These are phyloP conservation scores for Crematogaster levior DNA, from an alignment of 2,888 invertebrate species.

Conservation along the genomic window DNA sequence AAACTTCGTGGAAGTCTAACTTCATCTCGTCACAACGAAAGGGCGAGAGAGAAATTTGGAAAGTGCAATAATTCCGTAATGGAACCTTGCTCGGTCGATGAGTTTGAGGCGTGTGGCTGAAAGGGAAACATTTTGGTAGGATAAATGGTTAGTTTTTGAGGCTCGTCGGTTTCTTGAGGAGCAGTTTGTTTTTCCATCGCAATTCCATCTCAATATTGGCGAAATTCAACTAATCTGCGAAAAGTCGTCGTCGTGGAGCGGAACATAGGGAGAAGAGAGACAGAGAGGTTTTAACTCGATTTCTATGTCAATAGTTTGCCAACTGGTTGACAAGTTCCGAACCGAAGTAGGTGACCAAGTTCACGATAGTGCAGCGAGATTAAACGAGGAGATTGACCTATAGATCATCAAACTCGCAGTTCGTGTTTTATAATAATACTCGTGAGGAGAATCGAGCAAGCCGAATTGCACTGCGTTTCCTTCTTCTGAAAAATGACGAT, in stretches of 20 bases:
- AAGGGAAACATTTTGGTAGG: constrained; percentile 39
- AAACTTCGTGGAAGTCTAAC: constrained; percentile 45
- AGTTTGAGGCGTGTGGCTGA: constrained; percentile 24
- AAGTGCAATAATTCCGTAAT: constrained; percentile 53
- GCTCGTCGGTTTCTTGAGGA: constrained; percentile 22
- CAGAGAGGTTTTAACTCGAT: constrained; percentile 46
- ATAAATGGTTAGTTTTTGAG: constrained; percentile 13
- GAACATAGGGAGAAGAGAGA: constrained; percentile 30
- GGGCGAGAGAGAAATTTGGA: constrained; percentile 33
- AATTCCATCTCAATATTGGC: constrained; percentile 41
- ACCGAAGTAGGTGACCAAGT: constrained; percentile 73
- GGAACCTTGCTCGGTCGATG: constrained; percentile 39
- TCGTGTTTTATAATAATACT: constrained; percentile 39
- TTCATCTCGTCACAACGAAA: constrained; percentile 34
- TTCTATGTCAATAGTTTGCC: constrained; percentile 66
- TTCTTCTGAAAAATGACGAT: constrained; percentile 36
- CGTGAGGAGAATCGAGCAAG: constrained; percentile 19
- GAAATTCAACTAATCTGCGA: constrained; percentile 62
- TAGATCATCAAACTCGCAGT: constrained; percentile 50
- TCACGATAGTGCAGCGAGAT: constrained; percentile 58
- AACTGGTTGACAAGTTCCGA: constrained; percentile 73
- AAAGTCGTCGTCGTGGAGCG: constrained; percentile 16
- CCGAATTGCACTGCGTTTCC: constrained; percentile 21
- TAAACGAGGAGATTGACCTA: constrained; percentile 53
- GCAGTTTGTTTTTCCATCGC: constrained; percentile 60